Percentiles rank a stretch among this genome's conserved stretches.
Conservation (phyloP, 2,113 vertebrate genomes). For the Pitta sordida region DNA sequence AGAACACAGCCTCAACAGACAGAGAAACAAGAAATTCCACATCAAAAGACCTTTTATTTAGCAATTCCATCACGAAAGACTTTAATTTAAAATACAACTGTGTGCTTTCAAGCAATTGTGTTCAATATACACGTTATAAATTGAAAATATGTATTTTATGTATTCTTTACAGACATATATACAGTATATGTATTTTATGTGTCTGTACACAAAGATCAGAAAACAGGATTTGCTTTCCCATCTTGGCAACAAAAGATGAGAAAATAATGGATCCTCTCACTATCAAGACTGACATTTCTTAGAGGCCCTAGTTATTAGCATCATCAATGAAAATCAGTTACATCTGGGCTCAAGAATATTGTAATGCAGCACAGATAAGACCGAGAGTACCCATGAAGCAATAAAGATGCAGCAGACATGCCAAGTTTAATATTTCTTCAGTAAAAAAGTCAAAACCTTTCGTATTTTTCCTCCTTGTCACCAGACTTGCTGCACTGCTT, state of each 20-base stretch:
- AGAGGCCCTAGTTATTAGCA: neutral
- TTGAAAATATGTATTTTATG: neutral
- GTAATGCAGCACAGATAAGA: neutral
- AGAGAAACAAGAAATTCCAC: neutral
- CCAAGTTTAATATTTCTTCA: neutral
- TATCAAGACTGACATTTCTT: neutral
- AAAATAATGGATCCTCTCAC: neutral
- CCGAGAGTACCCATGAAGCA: neutral
- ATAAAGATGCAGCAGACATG: neutral
- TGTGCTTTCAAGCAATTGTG: neutral
- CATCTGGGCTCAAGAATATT: neutral
- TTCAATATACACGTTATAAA: neutral
- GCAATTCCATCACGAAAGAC: neutral
- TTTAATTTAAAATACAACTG: neutral
- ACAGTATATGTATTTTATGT: neutral
- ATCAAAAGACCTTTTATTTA: neutral
- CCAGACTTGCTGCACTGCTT: neutral
- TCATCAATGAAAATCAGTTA: slow-evolving; percentile 5
- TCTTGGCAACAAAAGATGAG: neutral
- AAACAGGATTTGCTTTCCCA: neutral
- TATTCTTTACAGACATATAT: neutral
- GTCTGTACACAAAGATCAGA: neutral
- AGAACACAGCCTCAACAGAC: neutral
- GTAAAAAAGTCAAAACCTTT: neutral
- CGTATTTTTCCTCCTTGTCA: neutral